A percentile compares a stretch with the other conserved stretches of the same genome.
These are phyloP conservation scores for Gasterosteus aculeatus DNA, from an alignment of 2,113 vertebrate genomes.

Conservation along the genomic window DNA sequence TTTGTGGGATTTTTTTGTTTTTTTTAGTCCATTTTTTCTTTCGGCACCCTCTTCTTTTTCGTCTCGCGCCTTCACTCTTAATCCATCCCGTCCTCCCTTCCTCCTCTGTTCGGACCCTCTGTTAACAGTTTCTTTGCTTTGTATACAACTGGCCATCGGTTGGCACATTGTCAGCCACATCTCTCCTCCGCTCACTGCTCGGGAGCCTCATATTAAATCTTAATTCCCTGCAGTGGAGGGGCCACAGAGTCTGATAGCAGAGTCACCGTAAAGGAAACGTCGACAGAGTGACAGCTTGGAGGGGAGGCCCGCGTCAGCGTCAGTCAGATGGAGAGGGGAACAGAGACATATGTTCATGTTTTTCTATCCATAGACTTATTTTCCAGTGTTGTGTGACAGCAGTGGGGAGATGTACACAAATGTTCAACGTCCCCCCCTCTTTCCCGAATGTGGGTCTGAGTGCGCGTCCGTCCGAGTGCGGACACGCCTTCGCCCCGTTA, in stretches of 20 bases:
- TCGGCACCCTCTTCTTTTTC: conserved; percentile 15
- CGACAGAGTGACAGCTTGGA: conserved; percentile 50
- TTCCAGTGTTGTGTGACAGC: conserved; percentile 28
- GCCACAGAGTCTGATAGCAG: conserved; percentile 53
- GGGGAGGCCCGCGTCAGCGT: neutral
- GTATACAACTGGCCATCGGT: conserved; percentile 13
- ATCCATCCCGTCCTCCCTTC: conserved; percentile 3
- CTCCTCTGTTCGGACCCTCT: conserved; percentile 19
- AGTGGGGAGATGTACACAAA: conserved; percentile 28
- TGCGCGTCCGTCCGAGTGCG: neutral
- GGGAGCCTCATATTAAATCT: conserved; percentile 60
- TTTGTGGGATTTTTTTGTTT: conserved; percentile 17
- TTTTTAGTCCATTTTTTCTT: conserved; percentile 6
- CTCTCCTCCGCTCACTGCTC: neutral
- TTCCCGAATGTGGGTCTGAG: conserved; percentile 1
- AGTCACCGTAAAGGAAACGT: conserved; percentile 45
- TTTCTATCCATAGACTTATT: neutral
- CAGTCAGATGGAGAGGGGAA: neutral
- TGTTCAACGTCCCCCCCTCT: conserved; percentile 10
- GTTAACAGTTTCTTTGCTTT: conserved; percentile 13
- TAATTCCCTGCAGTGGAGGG: conserved; percentile 62
- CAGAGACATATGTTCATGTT: conserved; percentile 29
- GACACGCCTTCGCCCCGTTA: conserved; percentile 40
- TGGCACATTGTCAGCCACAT: neutral
- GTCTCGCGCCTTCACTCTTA: conserved; percentile 10